Evolutionary conservation across 1,140 invertebrate genomes (phyloP).

Genomic region (Odontomachus brunneus): DNA sequence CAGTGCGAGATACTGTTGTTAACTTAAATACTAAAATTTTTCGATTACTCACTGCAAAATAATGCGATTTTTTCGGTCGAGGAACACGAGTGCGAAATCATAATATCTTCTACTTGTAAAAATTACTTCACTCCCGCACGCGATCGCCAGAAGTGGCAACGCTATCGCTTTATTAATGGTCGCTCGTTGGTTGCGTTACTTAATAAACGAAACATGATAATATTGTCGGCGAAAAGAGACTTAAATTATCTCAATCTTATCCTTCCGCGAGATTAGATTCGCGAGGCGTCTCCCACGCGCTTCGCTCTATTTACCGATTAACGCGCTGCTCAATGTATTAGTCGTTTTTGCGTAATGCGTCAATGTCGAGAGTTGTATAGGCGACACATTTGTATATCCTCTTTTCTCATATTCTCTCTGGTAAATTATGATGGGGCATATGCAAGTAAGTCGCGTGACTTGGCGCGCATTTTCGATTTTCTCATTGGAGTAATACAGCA

Average conservation of each 20-base stretch:
- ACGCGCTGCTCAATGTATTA: neutral
- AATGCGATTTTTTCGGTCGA: neutral
- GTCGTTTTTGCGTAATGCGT: conserved; percentile 26
- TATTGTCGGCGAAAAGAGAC: neutral
- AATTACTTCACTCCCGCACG: neutral
- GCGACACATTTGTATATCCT: neutral
- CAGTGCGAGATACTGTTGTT: neutral
- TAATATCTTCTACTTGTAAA: neutral
- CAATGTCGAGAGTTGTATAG: neutral
- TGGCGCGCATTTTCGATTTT: conserved; percentile 15
- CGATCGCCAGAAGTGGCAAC: neutral
- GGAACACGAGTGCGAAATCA: conserved; percentile 12
- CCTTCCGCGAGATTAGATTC: conserved; percentile 4
- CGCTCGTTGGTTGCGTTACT: neutral
- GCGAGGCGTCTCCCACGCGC: conserved; percentile 7
- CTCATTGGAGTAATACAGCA: conserved; percentile 6
- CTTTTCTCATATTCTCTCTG: conserved; percentile 23
- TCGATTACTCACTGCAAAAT: neutral
- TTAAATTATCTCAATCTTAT: neutral
- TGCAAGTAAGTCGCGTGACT: neutral
- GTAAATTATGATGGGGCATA: neutral
- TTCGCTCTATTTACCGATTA: neutral
- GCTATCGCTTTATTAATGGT: neutral
- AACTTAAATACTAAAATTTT: conserved; percentile 14
- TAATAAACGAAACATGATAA: neutral